These are phyloP conservation scores for Hylaeus volcanicus DNA, from an alignment of 1,140 invertebrate genomes.

Conservation along the genomic window DNA sequence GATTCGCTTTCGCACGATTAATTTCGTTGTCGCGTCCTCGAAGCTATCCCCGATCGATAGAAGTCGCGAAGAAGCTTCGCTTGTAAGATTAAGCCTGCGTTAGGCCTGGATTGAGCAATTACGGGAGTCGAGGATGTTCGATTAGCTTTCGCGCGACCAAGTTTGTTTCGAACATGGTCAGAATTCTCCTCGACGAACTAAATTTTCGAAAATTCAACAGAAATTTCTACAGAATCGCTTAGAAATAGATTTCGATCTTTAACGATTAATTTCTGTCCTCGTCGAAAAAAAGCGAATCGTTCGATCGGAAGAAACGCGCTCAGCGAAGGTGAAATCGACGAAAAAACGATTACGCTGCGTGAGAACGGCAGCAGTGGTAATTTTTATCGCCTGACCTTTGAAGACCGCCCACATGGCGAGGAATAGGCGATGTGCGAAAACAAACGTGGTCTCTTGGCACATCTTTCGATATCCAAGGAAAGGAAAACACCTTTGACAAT, in stretches of 20 bases:
- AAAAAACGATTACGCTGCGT: constrained; percentile 22
- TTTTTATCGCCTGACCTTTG: constrained; percentile 53
- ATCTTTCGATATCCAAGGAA: constrained; percentile 14
- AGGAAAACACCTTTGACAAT: constrained; percentile 32
- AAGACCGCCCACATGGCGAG: not conserved
- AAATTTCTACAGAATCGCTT: too few relatives aligned
- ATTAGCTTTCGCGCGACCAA: not conserved
- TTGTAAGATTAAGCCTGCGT: too few relatives aligned
- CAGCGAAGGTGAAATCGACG: constrained; percentile 11
- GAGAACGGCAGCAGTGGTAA: not conserved
- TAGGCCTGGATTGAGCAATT: too few relatives aligned
- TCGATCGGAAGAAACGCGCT: not conserved
- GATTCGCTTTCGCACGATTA: not conserved
- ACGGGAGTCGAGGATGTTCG: not conserved
- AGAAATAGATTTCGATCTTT: too few relatives aligned
- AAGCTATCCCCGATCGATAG: not conserved
- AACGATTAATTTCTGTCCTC: not conserved
- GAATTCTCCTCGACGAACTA: not conserved
- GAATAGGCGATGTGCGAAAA: not conserved
- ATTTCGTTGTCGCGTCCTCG: not conserved
- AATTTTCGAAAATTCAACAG: too few relatives aligned
- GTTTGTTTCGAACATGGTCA: not conserved
- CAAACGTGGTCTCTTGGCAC: too few relatives aligned
- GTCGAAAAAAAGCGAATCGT: too few relatives aligned
- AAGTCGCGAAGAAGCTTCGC: too few relatives aligned